Evolutionary conservation across 2,888 invertebrate species (phyloP).

Genomic region (Mycogona germanica): DNA sequence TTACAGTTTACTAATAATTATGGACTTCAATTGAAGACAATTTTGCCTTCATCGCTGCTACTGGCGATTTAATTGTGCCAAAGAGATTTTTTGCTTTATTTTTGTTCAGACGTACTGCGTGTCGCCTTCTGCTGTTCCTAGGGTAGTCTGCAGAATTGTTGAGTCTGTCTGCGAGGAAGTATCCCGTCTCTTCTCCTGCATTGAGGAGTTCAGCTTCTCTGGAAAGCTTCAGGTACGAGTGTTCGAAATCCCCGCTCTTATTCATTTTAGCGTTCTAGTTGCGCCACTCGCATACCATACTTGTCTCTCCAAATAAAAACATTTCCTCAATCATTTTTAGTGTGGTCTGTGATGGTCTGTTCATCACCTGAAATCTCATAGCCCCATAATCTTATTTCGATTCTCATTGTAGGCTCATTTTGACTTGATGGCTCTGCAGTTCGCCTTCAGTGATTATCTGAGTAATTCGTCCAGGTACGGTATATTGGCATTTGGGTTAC

Average conservation of each 20-base stretch:
- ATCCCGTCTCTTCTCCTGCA: conserved; percentile 70
- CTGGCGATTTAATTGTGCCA: too few species aligned
- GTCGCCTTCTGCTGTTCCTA: conserved; percentile 56
- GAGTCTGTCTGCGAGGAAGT: conserved; percentile 89
- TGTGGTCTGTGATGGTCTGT: too few species aligned
- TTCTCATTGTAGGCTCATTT: conserved; percentile 68
- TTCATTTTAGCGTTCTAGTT: too few species aligned
- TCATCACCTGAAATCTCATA: too few species aligned
- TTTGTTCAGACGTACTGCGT: conserved; percentile 57
- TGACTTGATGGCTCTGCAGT: conserved; percentile 55
- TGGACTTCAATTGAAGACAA: too few species aligned
- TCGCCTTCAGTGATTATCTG: conserved; percentile 49
- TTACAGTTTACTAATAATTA: too few species aligned
- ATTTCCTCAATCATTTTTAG: conserved; percentile 28
- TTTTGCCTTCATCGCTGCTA: too few species aligned
- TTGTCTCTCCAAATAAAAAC: conserved; percentile 2
- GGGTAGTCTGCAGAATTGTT: conserved; percentile 53
- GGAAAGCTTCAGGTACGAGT: conserved; percentile 33
- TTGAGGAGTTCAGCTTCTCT: conserved; percentile 34
- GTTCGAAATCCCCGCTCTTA: too few species aligned
- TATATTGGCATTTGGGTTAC: not conserved
- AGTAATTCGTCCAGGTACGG: conserved; percentile 47
- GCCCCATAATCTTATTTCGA: too few species aligned
- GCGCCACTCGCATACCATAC: too few species aligned
- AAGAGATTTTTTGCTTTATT: not conserved